Evolutionary conservation across 2,797 vertebrate genomes (phyloP).

Genomic region (Allochrocebus solatus): DNA sequence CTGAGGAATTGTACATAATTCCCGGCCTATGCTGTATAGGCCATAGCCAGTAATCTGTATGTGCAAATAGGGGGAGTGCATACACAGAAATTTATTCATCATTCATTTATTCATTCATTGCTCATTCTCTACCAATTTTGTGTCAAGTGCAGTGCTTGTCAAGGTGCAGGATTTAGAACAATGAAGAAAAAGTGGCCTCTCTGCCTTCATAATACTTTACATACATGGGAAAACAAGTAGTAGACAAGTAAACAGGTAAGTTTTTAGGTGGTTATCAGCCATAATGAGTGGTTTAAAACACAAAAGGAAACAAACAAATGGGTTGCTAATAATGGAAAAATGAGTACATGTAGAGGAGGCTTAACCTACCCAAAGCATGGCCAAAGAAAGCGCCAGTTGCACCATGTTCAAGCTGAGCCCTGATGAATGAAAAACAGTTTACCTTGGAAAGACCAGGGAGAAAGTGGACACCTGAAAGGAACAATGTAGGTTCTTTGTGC

Average conservation of each 20-base stretch:
- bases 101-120: background rate
- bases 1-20: background rate
- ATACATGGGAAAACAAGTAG: background rate
- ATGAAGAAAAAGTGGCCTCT: background rate
- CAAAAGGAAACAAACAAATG: background rate
- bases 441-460: background rate
- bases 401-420: background rate
- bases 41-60: background rate
- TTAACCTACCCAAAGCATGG: background rate
- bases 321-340: background rate
- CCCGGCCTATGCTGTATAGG: background rate
- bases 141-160: background rate
- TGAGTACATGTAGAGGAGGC: background rate
- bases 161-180: background rate
- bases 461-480: background rate
- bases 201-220: background rate
- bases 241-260: background rate
- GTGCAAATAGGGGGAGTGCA: background rate
- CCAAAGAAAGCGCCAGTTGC: background rate
- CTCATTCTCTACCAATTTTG: background rate
- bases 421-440: background rate
- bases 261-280: background rate
- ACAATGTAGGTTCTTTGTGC: background rate
- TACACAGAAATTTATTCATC: background rate
- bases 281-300: background rate